Base-by-base conservation (phyloP, 2,888 invertebrate species). In the Platynereis dumerilii region DNA sequence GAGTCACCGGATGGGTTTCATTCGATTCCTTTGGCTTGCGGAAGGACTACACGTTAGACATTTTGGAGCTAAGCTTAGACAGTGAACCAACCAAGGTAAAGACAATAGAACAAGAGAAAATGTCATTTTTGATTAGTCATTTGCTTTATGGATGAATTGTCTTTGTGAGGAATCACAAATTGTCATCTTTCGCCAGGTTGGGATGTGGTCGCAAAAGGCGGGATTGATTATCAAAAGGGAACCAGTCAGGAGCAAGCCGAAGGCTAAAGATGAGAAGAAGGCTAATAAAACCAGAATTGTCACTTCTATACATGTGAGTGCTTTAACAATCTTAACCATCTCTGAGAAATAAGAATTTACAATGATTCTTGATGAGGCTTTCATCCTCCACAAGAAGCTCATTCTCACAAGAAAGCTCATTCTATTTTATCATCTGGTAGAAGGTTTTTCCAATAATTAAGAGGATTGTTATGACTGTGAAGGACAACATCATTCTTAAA, bases 1-100 rank as follows among this genome's bases (percentile, higher is more conserved):
- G 83, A 2, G 66, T 82, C 29, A 80, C 83, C 1, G 84, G 84
- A 12, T 67, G 64, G 5, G 71, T 84, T n/a, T 71, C 72, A 15
- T 84, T 84, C 67, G 78, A 79, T 58, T 64, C 73, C 10, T 58
- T 75, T 22, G 83, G 83, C 1, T 73, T 73, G 60, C 69, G 84
- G 44, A 70, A 73, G 27, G 75, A 81, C 58, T 83, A 78, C 66
- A 76, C 71, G 29, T 69, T 84, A 1, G 77, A 78, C 39, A 77
- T 83, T 0, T 75, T 76, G 53, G 77, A 80, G 29, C 74, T 82
- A 48, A 75, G 78, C 12, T 70, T 79, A 27, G 74, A 80, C 57
- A 71, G 69, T 15, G 78, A 77, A 5, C 76, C 78, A 2, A 67
- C 65, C 44, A 80, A 78, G 74, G 81, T 80, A 69, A 52, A 52